These are phyloP conservation scores for Podarcis raffonei DNA, from an alignment of 2,113 vertebrate species.

Conservation along the genomic window DNA sequence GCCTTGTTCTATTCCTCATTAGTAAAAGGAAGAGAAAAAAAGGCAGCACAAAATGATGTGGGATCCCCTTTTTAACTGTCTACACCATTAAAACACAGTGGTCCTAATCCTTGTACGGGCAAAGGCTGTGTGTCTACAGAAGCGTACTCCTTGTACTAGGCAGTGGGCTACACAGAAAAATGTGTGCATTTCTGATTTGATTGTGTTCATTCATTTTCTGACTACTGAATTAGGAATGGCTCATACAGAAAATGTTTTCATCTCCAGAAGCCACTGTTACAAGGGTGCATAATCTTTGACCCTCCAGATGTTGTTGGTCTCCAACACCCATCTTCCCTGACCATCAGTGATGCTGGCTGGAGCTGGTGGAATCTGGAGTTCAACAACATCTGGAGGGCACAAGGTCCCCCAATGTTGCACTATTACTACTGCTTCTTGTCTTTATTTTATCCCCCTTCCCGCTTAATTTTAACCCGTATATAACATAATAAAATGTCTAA, in stretches of 20 bases:
- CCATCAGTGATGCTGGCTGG: neutral
- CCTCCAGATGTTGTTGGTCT: no score
- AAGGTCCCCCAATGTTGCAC: no score
- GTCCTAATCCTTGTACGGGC: neutral
- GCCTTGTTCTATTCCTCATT: neutral
- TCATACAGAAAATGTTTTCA: neutral
- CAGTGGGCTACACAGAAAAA: neutral
- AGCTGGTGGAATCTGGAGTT: no score
- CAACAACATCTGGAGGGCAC: neutral
- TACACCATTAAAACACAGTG: conserved; percentile 12
- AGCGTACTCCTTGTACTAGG: neutral
- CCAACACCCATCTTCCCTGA: neutral
- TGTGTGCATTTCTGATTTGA: neutral
- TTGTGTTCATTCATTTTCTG: neutral
- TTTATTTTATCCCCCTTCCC: neutral
- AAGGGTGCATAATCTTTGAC: no score
- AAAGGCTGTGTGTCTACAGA: neutral
- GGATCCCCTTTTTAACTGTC: conserved; percentile 1
- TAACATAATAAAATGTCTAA: neutral
- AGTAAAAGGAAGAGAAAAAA: neutral
- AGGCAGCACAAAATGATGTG: neutral
- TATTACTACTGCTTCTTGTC: neutral
- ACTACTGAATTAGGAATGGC: neutral
- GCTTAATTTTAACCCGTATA: neutral
- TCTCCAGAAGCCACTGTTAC: neutral